Evolutionary conservation across 2,797 vertebrate genomes (phyloP).

Genomic region (Neoniphon sammara): DNA sequence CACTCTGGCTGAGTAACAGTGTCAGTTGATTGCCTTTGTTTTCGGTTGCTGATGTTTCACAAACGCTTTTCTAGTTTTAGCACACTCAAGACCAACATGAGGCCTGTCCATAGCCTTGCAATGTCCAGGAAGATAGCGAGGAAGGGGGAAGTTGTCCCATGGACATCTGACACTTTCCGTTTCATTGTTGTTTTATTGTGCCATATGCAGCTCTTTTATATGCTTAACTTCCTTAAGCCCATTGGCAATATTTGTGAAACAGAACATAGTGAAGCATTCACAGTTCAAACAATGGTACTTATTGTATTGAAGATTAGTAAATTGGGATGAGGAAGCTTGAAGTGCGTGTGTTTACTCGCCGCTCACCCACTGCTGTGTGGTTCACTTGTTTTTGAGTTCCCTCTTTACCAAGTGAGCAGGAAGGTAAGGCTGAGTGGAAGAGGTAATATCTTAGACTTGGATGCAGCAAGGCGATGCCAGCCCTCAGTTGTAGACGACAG

Average conservation of each 20-base stretch:
- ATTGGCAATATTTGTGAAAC: constrained; percentile 84
- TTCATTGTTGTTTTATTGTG: constrained; percentile 84
- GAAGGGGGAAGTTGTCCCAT: constrained; percentile 72
- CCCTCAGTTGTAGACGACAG: not conserved
- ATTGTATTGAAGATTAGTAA: constrained; percentile 38
- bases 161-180: constrained; percentile 83
- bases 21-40: constrained; percentile 57
- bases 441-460: not conserved
- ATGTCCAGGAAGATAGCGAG: constrained; percentile 68
- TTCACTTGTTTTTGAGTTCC: not conserved
- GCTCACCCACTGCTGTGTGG: no score
- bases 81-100: constrained; percentile 76
- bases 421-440: constrained; percentile 1
- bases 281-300: constrained; percentile 94
- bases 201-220: constrained; percentile 89
- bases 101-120: constrained; percentile 76
- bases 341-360: constrained; percentile 20
- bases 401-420: not conserved
- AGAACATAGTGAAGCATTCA: constrained; percentile 80
- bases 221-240: constrained; percentile 83
- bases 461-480: not conserved
- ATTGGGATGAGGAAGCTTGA: constrained; percentile 8
- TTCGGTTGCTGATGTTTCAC: constrained; percentile 64
- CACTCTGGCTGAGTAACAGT: constrained; percentile 22
- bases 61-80: constrained; percentile 49